These are phyloP conservation scores for Temnothorax nylanderi DNA, from an alignment of 1,140 invertebrate species.

Conservation along the genomic window DNA sequence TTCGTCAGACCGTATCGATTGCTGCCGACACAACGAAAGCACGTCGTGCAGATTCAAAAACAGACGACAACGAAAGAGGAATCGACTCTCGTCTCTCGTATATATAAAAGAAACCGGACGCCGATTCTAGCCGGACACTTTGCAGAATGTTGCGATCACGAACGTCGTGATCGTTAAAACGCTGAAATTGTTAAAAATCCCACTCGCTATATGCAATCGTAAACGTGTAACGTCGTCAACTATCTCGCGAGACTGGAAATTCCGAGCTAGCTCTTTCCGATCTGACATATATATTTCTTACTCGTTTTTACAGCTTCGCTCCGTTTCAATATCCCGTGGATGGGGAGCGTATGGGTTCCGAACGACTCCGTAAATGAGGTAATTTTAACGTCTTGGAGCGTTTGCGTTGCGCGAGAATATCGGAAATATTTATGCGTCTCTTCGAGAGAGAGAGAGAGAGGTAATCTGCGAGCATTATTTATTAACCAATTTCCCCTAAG, in stretches of 20 bases:
- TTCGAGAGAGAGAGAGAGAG: not conserved
- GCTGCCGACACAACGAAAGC: conserved; percentile 85
- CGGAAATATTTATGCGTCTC: conserved; percentile 35
- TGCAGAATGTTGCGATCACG: not conserved
- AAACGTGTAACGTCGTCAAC: not conserved
- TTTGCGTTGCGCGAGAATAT: not conserved
- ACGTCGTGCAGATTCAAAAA: not conserved
- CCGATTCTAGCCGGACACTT: not conserved
- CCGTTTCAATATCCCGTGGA: not conserved
- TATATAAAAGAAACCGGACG: not conserved
- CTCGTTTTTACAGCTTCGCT: not conserved
- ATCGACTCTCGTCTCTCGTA: not conserved
- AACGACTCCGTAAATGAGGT: conserved; percentile 9
- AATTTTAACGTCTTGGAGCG: conserved; percentile 16
- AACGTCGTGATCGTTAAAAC: not conserved
- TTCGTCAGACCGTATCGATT: conserved; percentile 93
- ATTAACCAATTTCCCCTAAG: conserved; percentile 24
- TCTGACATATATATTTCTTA: conserved; percentile 23
- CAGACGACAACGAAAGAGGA: too few species aligned
- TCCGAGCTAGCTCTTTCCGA: not conserved
- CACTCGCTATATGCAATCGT: not conserved
- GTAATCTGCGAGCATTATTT: conserved; percentile 43
- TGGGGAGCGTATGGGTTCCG: not conserved
- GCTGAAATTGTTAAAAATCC: conserved; percentile 2
- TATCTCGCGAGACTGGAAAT: not conserved